These are phyloP conservation scores for Yponomeuta cagnagella DNA, from an alignment of 2,888 invertebrate species.

Conservation along the genomic window DNA sequence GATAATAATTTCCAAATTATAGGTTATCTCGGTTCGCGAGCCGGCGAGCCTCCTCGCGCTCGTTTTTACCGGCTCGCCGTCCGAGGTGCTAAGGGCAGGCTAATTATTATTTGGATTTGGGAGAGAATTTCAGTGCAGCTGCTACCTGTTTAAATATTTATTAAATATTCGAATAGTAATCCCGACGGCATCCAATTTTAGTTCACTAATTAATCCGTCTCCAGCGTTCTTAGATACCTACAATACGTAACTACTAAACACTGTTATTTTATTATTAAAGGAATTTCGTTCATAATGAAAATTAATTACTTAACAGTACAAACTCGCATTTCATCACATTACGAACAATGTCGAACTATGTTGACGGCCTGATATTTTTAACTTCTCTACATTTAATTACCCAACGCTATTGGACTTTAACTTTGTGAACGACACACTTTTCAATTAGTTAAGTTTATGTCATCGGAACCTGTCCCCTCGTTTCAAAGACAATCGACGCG, in stretches of 20 bases:
- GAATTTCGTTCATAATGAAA: no score
- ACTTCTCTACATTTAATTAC: background rate
- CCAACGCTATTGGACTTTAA: background rate
- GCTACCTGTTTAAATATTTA: constrained; percentile 76
- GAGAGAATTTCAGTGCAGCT: constrained; percentile 71
- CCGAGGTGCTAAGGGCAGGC: constrained; percentile 74
- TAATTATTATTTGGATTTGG: constrained; percentile 75
- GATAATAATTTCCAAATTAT: constrained; percentile 77
- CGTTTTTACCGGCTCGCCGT: constrained; percentile 64
- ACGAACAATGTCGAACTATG: background rate
- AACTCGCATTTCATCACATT: background rate
- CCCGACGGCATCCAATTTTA: constrained; percentile 63
- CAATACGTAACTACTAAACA: no score
- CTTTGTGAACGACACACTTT: constrained; percentile 1
- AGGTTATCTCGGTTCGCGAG: constrained; percentile 71
- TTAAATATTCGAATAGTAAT: constrained; percentile 67
- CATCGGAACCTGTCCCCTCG: constrained; percentile 13
- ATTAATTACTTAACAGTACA: background rate
- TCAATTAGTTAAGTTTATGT: constrained; percentile 16
- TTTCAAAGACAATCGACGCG: constrained; percentile 18
- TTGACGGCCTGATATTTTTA: background rate
- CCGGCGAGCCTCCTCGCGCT: constrained; percentile 34
- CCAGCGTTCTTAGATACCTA: background rate
- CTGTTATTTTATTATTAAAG: no score
- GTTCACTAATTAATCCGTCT: constrained; percentile 32